phyloP scores from a whole-genome alignment of 1,140 invertebrate species.

The Gryllus bimaculatus region DNA sequence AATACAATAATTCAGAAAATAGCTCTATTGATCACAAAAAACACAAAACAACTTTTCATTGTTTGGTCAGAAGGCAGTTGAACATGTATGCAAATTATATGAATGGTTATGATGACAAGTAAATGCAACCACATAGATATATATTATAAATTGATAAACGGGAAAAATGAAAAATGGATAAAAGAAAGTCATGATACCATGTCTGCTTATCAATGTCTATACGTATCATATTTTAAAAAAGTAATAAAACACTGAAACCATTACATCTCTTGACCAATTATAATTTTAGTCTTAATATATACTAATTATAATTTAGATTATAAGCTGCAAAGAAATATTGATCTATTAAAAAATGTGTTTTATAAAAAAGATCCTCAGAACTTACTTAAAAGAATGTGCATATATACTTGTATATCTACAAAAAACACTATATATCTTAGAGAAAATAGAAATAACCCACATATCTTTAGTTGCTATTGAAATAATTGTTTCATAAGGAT shows the following conservation, averaged over 20 bases:
- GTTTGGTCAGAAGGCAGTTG: background rate
- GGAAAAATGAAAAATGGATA: background rate
- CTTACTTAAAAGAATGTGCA: background rate
- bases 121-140: background rate
- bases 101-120: background rate
- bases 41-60: background rate
- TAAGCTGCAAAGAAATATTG: background rate
- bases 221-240: constrained; percentile 3
- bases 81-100: background rate
- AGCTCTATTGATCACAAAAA: background rate
- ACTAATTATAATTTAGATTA: constrained; percentile 6
- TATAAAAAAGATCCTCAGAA: background rate
- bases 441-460: background rate
- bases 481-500: too few relatives aligned
- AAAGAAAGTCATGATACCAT: background rate
- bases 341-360: background rate
- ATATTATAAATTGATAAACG: background rate
- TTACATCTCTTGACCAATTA: constrained; percentile 5
- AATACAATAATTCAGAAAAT: background rate
- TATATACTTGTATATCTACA: background rate
- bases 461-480: too few relatives aligned
- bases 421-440: constrained; percentile 1
- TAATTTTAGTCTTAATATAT: background rate
- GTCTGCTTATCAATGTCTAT: constrained; percentile 1
- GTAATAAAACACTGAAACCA: background rate